Evolutionary conservation across 2,113 vertebrate species (phyloP).

Genomic region (Stictonetta naevosa): DNA sequence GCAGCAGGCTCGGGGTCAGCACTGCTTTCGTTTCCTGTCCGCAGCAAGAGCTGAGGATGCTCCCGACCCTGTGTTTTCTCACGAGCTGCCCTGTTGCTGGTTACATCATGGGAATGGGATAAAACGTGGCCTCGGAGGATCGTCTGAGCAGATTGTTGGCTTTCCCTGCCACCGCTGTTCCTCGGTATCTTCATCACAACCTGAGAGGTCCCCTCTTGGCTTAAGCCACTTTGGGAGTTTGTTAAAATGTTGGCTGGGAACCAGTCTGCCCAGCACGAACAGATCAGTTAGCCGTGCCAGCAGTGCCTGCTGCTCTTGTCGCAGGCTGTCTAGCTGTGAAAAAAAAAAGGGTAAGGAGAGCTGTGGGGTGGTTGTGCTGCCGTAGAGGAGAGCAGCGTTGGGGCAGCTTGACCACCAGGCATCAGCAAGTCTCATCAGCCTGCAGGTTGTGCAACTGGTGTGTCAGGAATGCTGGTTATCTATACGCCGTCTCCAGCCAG

Average conservation of each 20-base stretch:
- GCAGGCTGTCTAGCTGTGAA: neutral
- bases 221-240: neutral
- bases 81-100: neutral
- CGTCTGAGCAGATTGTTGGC: neutral
- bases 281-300: neutral
- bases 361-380: neutral
- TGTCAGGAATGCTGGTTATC: neutral
- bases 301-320: neutral
- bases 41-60: neutral
- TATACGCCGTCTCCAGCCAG: neutral
- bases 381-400: neutral
- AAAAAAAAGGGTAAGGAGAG: neutral
- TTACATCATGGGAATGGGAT: neutral
- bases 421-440: neutral
- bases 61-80: neutral
- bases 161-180: neutral
- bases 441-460: conserved; percentile 17
- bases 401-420: neutral
- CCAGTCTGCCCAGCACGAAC: neutral
- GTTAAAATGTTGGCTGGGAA: neutral
- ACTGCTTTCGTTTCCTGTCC: neutral
- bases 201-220: neutral
- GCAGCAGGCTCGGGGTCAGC: neutral
- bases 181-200: neutral
- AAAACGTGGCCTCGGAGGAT: neutral